Evolutionary conservation across 2,113 vertebrate genomes (phyloP).

Genomic region (Thomomys bottae): DNA sequence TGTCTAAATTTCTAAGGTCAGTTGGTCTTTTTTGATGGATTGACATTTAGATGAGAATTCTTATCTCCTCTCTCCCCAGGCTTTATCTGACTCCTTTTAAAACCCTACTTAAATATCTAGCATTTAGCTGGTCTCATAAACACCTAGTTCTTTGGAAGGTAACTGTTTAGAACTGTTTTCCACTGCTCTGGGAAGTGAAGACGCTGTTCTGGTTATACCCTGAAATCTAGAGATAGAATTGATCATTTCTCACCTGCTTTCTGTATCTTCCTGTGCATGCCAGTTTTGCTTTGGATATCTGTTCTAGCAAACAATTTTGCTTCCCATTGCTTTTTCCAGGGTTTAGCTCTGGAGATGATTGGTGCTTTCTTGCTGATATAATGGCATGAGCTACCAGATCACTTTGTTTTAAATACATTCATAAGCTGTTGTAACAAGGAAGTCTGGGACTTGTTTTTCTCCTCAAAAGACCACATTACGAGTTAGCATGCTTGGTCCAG

Average conservation of each 20-base stretch:
- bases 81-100: constrained; percentile 84
- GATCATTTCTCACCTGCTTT: constrained; percentile 69
- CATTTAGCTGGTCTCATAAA: constrained; percentile 57
- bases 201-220: constrained; percentile 67
- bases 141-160: constrained; percentile 7
- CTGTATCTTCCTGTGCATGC: constrained; percentile 77
- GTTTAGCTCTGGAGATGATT: constrained; percentile 47
- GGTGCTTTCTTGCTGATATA: constrained; percentile 49
- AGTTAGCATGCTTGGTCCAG: constrained; percentile 36
- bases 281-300: constrained; percentile 67
- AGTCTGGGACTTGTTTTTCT: constrained; percentile 60
- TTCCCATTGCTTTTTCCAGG: constrained; percentile 66
- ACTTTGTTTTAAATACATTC: constrained; percentile 62
- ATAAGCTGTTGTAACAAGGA: constrained; percentile 54
- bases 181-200: constrained; percentile 80
- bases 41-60: constrained; percentile 54
- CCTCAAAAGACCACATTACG: constrained; percentile 45
- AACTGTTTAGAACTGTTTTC: not conserved
- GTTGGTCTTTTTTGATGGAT: constrained; percentile 30
- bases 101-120: constrained; percentile 58
- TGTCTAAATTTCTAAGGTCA: not conserved
- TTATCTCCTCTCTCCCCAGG: not conserved
- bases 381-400: constrained; percentile 36
- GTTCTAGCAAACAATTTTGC: constrained; percentile 68
- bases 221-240: constrained; percentile 31